These are phyloP conservation scores for Mercenaria mercenaria DNA, from an alignment of 1,140 invertebrate species.

Conservation along the genomic window DNA sequence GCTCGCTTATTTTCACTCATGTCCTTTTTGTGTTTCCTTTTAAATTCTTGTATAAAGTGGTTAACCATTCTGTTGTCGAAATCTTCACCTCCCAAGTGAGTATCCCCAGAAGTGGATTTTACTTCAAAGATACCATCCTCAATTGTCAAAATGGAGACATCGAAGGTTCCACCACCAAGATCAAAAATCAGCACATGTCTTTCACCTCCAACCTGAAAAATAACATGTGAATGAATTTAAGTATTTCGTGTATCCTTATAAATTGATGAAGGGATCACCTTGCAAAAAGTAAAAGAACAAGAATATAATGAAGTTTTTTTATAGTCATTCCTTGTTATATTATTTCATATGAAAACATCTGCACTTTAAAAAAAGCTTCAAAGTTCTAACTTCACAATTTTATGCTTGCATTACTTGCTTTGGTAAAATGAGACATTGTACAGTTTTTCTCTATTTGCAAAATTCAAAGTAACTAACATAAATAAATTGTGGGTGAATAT, in stretches of 20 bases:
- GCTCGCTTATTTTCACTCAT: constrained; percentile 79
- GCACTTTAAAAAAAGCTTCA: too few species aligned
- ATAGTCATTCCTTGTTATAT: neutral
- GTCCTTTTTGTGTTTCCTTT: constrained; percentile 83
- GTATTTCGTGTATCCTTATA: neutral
- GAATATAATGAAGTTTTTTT: neutral
- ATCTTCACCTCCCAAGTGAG: constrained; percentile 81
- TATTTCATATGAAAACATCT: too few species aligned
- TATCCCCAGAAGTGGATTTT: constrained; percentile 90
- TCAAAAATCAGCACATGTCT: constrained; percentile 85
- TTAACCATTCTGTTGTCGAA: constrained; percentile 84
- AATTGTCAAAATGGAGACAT: constrained; percentile 81
- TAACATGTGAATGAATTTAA: neutral
- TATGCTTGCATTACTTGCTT: too few species aligned
- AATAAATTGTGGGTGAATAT: too few species aligned
- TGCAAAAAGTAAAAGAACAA: neutral
- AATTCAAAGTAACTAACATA: too few species aligned
- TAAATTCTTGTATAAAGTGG: constrained; percentile 83
- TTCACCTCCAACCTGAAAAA: constrained; percentile 83
- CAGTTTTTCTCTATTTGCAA: too few species aligned
- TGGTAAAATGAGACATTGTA: too few species aligned
- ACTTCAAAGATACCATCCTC: constrained; percentile 88
- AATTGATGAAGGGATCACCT: neutral
- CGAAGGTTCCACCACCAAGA: constrained; percentile 78
- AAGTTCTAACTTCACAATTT: too few species aligned